Base-by-base conservation (phyloP, 1,140 invertebrate genomes). In the Rhopalosiphum padi region DNA sequence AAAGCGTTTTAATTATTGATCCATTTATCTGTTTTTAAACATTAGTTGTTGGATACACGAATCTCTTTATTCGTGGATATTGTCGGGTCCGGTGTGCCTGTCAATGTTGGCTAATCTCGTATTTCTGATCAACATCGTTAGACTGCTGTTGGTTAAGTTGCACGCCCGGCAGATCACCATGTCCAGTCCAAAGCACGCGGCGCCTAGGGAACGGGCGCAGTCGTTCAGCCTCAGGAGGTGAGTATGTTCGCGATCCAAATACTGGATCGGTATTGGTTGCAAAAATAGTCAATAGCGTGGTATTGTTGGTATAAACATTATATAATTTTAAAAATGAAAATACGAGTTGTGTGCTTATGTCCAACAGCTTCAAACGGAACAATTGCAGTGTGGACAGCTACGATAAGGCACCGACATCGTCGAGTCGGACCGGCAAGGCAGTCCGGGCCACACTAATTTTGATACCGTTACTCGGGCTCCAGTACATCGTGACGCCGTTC, bases 401-500 rank as follows among this genome's bases (percentile, higher is more conserved):
- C 37, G 89, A 94, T 25, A 94, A 92, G 68, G 93, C 46, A 15
- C 92, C 77, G 9, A 83, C 68, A 37, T 90, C 94, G 5, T 94
- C 94, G 2, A 94, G 94, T 41, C 37, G 94, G 22, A 94, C 94
- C 7, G 94, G 94, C 43, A 94, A 95, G 83, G 94, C 94, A 95
- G 96, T 96, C 30, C 96, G 97, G 95, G 98, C 97, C 35, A 98
- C 97, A 0, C 95, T 98, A 83, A 97, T 98, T 0, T 95, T 98
- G 68, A 97, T 98, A 11, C 98, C 98, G 9, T 95, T 98, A 15
- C 98, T 98, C 95, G 97, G 97, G 8, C 97, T 98, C 0, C 97
- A 98, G 77, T 98, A 98, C 95, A 96, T 99, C 94, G 95, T 99
- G 21, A 98, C 97, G 89, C 98, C 98, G n/a, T 98, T 98, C 95